Evolutionary conservation across 1,140 invertebrate genomes (phyloP).

Genomic region (Tyrophagus putrescentiae): DNA sequence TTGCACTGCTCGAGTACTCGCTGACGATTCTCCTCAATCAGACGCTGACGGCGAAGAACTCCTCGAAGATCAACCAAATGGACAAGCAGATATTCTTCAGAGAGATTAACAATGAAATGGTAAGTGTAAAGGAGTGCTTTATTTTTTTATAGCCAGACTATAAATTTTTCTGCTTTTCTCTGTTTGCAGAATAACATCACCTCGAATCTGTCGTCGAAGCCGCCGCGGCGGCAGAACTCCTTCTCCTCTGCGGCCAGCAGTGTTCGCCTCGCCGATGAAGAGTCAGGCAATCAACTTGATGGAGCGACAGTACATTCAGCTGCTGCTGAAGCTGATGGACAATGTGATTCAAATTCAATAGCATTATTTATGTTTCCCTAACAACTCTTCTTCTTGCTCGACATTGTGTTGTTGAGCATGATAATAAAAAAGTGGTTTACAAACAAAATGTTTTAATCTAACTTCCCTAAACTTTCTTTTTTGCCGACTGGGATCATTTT

Average conservation of each 20-base stretch:
- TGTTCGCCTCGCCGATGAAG: no score
- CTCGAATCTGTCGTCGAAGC: neutral
- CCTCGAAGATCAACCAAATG: neutral
- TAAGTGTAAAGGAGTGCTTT: neutral
- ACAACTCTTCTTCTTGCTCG: no score
- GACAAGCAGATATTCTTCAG: constrained; percentile 17
- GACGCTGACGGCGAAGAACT: constrained; percentile 7
- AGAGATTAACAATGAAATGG: constrained; percentile 18
- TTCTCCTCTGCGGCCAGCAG: no score
- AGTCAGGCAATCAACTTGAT: neutral
- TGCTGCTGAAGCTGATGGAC: constrained; percentile 4
- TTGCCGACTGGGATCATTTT: no score
- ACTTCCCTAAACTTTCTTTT: no score
- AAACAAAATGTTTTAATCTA: no score
- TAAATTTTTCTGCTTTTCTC: neutral
- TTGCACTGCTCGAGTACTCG: constrained; percentile 7
- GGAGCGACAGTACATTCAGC: neutral
- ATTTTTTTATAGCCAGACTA: neutral
- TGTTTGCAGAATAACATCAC: constrained; percentile 12
- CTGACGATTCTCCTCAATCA: constrained; percentile 11
- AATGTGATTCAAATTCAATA: constrained; percentile 1
- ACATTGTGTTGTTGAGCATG: no score
- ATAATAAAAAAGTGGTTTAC: no score
- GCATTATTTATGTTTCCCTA: no score
- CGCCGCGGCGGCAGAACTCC: neutral